These are phyloP conservation scores for Etia nguti DNA, from an alignment of 2,113 vertebrate genomes.

Conservation along the genomic window DNA sequence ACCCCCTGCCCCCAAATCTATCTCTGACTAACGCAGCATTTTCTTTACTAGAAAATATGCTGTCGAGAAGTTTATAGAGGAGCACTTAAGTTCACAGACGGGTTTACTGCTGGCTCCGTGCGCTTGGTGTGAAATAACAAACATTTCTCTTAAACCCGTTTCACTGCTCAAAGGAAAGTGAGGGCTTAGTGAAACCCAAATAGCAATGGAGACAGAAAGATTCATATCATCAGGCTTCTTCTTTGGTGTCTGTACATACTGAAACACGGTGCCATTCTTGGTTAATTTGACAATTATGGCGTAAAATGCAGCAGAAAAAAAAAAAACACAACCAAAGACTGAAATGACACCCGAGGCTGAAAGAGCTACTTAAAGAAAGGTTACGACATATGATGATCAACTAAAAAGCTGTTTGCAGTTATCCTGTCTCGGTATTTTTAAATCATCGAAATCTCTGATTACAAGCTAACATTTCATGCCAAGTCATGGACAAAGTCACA, in stretches of 20 bases:
- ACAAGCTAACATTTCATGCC: fast-evolving
- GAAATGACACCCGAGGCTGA: background rate
- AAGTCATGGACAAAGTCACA: background rate
- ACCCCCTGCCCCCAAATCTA: background rate
- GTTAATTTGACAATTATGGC: background rate
- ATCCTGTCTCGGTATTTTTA: background rate
- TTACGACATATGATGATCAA: background rate
- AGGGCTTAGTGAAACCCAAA: background rate
- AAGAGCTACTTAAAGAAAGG: background rate
- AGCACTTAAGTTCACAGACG: constrained; percentile 58
- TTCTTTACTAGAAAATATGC: constrained; percentile 24
- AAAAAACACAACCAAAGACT: fast-evolving
- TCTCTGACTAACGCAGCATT: constrained; percentile 15
- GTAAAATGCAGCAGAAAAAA: background rate
- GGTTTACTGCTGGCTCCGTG: constrained; percentile 61
- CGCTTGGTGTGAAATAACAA: constrained; percentile 53
- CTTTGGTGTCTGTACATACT: background rate
- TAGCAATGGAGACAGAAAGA: background rate
- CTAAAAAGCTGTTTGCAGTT: background rate
- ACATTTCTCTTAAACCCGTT: constrained; percentile 48
- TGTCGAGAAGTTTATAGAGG: constrained; percentile 55
- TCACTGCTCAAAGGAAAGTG: constrained; percentile 11
- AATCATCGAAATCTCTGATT: background rate
- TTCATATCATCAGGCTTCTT: background rate
- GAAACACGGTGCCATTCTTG: background rate